Percentiles rank a stretch among this genome's conserved stretches.
Conservation (phyloP, 2,888 invertebrate species). For the Geotrupes spiniger region DNA sequence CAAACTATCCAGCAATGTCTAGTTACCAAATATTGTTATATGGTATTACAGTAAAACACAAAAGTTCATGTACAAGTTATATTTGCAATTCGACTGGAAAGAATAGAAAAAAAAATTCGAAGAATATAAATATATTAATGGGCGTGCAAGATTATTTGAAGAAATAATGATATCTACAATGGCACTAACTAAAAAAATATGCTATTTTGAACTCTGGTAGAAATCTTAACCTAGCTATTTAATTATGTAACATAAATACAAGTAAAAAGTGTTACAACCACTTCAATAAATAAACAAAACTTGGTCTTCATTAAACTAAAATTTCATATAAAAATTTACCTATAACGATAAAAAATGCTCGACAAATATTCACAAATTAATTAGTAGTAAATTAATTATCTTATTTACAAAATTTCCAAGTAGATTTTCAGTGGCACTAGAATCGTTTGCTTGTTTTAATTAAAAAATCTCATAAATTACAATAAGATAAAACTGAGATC, state of each 20-base stretch:
- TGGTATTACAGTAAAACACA: constrained; percentile 1
- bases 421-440: constrained; percentile 12
- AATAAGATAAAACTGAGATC: neutral
- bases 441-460: constrained; percentile 10
- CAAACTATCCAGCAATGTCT: no score
- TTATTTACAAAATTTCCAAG: constrained; percentile 16
- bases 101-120: neutral
- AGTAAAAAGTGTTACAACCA: constrained; percentile 22
- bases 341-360: constrained; percentile 25
- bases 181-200: constrained; percentile 25
- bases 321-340: constrained; percentile 26
- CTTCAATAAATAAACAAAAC: constrained; percentile 25
- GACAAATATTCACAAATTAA: constrained; percentile 24
- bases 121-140: constrained; percentile 4
- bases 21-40: no score
- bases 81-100: constrained; percentile 3
- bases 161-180: constrained; percentile 21
- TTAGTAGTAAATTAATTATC: constrained; percentile 15
- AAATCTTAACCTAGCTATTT: constrained; percentile 25
- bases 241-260: constrained; percentile 29
- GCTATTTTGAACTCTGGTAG: constrained; percentile 28
- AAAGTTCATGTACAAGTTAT: constrained; percentile 4
- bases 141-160: neutral
- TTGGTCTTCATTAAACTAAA: constrained; percentile 23
- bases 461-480: constrained; percentile 14